Conservation (phyloP, 2,113 vertebrate genomes). For the Carassius gibelio region DNA sequence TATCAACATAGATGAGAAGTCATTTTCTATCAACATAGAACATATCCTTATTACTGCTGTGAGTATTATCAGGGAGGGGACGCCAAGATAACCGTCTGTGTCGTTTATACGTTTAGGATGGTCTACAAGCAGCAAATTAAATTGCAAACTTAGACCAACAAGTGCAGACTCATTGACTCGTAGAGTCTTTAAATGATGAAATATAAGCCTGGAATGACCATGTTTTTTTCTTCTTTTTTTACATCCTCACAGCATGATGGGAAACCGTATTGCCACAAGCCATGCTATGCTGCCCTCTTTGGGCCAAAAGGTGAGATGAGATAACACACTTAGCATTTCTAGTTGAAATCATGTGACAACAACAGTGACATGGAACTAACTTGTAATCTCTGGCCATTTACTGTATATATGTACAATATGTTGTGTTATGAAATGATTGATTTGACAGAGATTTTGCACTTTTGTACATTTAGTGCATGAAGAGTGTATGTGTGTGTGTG, state of each 20-base stretch:
- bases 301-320: slow-evolving; percentile 83
- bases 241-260: slow-evolving; percentile 79
- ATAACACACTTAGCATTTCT: not conserved
- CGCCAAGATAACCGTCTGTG: slow-evolving; percentile 1
- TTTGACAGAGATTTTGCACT: not conserved
- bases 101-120: slow-evolving; percentile 20
- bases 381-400: not conserved
- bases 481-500: not conserved
- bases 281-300: slow-evolving; percentile 89
- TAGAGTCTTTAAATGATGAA: not conserved
- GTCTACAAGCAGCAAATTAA: not conserved
- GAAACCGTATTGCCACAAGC: slow-evolving; percentile 88
- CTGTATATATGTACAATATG: not conserved
- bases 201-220: not conserved
- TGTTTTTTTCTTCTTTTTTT: slow-evolving; percentile 26
- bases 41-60: not conserved
- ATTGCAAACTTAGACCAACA: not conserved
- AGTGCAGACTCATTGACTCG: not conserved
- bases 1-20: slow-evolving; percentile 11
- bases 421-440: not conserved
- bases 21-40: slow-evolving; percentile 25
- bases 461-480: not conserved
- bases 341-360: not conserved
- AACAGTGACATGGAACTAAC: not conserved
- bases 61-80: not conserved